Percentiles rank a stretch among this genome's conserved stretches.
Evolutionary conservation across 2,888 invertebrate species (phyloP).

Genomic region (Drosophila mulleri): DNA sequence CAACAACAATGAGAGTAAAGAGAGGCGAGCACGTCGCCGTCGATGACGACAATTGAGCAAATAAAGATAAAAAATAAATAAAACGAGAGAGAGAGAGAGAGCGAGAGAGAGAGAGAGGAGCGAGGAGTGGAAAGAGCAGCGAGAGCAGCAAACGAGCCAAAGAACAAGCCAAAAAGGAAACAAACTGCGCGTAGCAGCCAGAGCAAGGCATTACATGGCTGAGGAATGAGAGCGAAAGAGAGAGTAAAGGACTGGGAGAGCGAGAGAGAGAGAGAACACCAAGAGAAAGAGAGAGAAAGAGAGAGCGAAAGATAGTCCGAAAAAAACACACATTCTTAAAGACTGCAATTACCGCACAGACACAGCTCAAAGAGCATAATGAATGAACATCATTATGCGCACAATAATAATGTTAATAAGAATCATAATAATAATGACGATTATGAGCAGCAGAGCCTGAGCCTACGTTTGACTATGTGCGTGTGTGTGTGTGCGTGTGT

Average conservation of each 20-base stretch:
- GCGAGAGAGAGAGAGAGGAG: background rate
- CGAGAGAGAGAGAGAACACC: too few species aligned
- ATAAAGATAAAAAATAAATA: conserved; percentile 63
- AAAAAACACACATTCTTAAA: conserved; percentile 70
- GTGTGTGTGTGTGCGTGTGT: background rate
- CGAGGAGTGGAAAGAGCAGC: too few species aligned
- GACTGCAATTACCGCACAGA: conserved; percentile 75
- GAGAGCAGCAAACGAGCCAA: conserved; percentile 16
- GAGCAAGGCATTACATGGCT: conserved; percentile 28
- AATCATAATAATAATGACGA: conserved; percentile 25
- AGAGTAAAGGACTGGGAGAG: conserved; percentile 15
- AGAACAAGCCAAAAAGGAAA: conserved; percentile 38
- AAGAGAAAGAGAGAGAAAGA: background rate
- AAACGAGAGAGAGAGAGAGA: background rate
- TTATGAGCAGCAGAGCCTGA: conserved; percentile 20
- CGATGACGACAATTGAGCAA: conserved; percentile 77
- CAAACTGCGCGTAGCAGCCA: conserved; percentile 26
- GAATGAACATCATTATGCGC: conserved; percentile 13
- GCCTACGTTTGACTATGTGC: conserved; percentile 16
- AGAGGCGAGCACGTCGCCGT: conserved; percentile 48
- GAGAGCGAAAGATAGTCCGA: conserved; percentile 33
- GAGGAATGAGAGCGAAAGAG: conserved; percentile 1
- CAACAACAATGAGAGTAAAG: conserved; percentile 6
- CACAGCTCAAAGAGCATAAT: conserved; percentile 36
- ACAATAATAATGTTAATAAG: conserved; percentile 25